Base-by-base conservation (phyloP, 2,888 invertebrate species). In the Drosophila seclusa region DNA sequence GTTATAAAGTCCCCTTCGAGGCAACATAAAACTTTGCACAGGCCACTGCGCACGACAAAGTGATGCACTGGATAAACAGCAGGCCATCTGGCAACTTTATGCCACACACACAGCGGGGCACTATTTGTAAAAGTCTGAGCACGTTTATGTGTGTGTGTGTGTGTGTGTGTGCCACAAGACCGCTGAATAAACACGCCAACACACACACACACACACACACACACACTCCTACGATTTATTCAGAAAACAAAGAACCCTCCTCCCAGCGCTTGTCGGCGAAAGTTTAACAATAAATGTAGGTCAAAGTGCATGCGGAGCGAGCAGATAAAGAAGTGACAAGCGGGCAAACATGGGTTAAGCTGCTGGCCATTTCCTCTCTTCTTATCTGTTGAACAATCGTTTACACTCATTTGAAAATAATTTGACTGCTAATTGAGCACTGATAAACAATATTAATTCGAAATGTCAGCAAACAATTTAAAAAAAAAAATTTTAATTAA, bases 141-240 rank as follows among this genome's bases (percentile, higher is more conserved):
- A 50, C 63, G 49, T 69, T 48, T 58, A 40, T 70, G 53, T 73
- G 62, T 55, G 32, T 31, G 59, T 65, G 57, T 57, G 54, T 55
- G 42, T 32, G 57, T 57, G 54, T 53, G 42, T 31, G 31, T 31
- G 10, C 32, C 69, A 81, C 74, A 78, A 73, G 74, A 32, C 32
- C 32, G 32, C 32, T 32, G 32, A 32, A 32, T 32, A 32, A 32
- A 32, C 32, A 32, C 32, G 32, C 32, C 32, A 32, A 11, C 71
- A 75, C 77, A 80, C 74, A 80, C 73, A 82, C 76, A 76, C 72
- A 76, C 71, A 73, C 73, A 78, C 75, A 7, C 38, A 76, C 76
- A 76, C 76, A 76, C 36, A 36, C 18, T 80, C 80, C 71, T 73
- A 85, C 89, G 88, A 85, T 88, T 89, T 89, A 88, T 85, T 87